Percentiles rank a stretch among this genome's conserved stretches.
Evolutionary conservation across 1,140 invertebrate species (phyloP).

Genomic region (Pseudomyrmex concolor): DNA sequence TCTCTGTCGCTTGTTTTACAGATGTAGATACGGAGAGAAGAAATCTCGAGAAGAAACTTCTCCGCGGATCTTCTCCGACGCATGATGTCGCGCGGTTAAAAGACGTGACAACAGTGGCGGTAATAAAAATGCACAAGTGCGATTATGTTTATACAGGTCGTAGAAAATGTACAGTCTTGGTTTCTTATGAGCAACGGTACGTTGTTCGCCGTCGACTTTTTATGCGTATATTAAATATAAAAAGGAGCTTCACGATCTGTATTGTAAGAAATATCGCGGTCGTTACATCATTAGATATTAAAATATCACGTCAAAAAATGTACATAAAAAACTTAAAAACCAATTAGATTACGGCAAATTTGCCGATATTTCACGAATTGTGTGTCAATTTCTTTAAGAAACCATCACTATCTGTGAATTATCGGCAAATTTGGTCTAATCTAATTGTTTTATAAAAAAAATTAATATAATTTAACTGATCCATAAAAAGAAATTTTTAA

Average conservation of each 20-base stretch:
- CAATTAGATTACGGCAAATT: too few species aligned
- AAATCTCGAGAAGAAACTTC: constrained; percentile 6
- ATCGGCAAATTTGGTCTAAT: too few species aligned
- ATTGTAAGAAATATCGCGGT: constrained; percentile 5
- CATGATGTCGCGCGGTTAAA: constrained; percentile 35
- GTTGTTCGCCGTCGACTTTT: not conserved
- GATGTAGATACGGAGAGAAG: constrained; percentile 9
- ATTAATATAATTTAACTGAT: too few species aligned
- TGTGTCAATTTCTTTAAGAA: too few species aligned
- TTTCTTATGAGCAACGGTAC: constrained; percentile 46
- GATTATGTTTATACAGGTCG: constrained; percentile 5
- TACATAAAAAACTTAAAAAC: too few species aligned
- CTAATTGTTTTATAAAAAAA: too few species aligned
- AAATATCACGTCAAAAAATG: not conserved
- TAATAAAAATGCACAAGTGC: constrained; percentile 7
- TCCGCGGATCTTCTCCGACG: constrained; percentile 7
- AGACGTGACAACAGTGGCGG: constrained; percentile 42
- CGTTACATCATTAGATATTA: not conserved
- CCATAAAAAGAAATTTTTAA: too few species aligned
- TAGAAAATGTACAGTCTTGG: constrained; percentile 58
- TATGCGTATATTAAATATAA: constrained; percentile 12
- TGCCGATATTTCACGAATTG: too few species aligned
- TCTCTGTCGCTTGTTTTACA: constrained; percentile 55
- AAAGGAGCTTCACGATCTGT: constrained; percentile 27
- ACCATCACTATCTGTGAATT: too few species aligned